Conservation (phyloP, 1,140 invertebrate genomes). For the Schlechtendalia chinensis region DNA sequence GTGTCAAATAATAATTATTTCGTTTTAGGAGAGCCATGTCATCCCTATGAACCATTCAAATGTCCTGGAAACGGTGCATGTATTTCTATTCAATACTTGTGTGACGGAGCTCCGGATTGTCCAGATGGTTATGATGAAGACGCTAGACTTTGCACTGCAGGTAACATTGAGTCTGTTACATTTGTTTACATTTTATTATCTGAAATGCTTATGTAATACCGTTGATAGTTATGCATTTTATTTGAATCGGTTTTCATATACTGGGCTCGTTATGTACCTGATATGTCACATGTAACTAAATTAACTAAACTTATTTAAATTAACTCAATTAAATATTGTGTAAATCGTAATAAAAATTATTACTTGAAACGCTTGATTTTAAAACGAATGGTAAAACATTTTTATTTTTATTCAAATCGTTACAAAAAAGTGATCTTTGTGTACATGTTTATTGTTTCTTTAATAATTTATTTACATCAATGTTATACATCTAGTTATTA, state of each 20-base stretch:
- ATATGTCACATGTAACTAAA: too few species aligned
- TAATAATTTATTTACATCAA: neutral
- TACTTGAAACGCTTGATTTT: too few species aligned
- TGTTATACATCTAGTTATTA: neutral
- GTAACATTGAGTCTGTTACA: constrained; percentile 57
- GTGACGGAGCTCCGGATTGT: constrained; percentile 91
- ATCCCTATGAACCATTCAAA: constrained; percentile 91
- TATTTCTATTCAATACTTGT: constrained; percentile 92
- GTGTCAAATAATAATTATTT: neutral
- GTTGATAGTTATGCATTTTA: too few species aligned
- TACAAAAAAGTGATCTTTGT: too few species aligned
- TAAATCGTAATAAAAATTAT: neutral
- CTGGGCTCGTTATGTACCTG: too few species aligned
- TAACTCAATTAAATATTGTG: too few species aligned
- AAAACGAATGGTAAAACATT: too few species aligned
- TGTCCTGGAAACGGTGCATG: constrained; percentile 86
- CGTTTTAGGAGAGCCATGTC: constrained; percentile 60
- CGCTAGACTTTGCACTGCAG: constrained; percentile 87
- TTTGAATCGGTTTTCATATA: too few species aligned
- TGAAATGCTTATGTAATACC: too few species aligned
- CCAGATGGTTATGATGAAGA: constrained; percentile 87
- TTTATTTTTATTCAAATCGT: too few species aligned
- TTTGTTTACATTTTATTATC: neutral
- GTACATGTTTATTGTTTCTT: neutral
- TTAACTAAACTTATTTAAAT: too few species aligned